phyloP scores from a whole-genome alignment of 2,888 invertebrate species.

The Macrophya annulata region DNA sequence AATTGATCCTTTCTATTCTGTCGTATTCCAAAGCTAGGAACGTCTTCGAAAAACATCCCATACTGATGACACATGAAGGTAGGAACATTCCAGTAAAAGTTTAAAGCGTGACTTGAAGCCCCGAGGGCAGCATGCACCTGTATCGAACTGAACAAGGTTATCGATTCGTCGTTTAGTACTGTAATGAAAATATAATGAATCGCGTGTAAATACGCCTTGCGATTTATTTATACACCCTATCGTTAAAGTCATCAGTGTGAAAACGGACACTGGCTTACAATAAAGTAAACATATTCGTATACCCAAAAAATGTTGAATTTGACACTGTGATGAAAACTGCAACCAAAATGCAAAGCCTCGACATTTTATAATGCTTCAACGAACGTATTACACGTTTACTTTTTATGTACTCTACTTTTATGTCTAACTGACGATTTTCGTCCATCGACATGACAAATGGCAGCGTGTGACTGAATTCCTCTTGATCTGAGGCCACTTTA shows the following conservation, averaged over 20 bases:
- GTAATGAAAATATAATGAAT: constrained; percentile 37
- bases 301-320: constrained; percentile 39
- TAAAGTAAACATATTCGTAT: constrained; percentile 31
- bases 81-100: constrained; percentile 90
- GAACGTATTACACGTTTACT: background rate
- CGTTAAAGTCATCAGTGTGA: background rate
- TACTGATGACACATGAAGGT: constrained; percentile 87
- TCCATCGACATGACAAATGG: constrained; percentile 55
- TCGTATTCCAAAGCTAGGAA: constrained; percentile 84
- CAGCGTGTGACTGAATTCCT: constrained; percentile 70
- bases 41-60: constrained; percentile 83
- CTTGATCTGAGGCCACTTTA: constrained; percentile 74
- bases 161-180: constrained; percentile 41
- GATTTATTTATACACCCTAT: background rate
- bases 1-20: constrained; percentile 86
- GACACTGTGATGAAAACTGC: constrained; percentile 20
- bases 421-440: constrained; percentile 3
- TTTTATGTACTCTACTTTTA: background rate
- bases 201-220: background rate
- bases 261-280: constrained; percentile 4
- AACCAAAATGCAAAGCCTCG: background rate
- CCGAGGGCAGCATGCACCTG: constrained; percentile 68
- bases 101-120: constrained; percentile 74
- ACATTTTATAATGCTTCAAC: constrained; percentile 13
- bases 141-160: constrained; percentile 44